phyloP scores from a whole-genome alignment of 2,797 vertebrate genomes.

The Acanthopagrus latus region DNA sequence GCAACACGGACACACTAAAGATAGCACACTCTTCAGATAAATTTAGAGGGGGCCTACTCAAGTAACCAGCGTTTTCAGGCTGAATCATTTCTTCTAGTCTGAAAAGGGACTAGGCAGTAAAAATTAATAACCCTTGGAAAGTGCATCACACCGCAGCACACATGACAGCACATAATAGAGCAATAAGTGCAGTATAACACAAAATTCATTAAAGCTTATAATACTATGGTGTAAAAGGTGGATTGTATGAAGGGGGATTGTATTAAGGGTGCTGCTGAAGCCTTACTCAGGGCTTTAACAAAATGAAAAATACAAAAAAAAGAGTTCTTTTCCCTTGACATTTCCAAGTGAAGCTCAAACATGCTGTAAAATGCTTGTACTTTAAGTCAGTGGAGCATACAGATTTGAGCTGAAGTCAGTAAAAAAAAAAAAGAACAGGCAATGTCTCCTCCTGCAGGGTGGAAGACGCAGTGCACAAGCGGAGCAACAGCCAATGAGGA shows the following conservation, averaged over 20 bases:
- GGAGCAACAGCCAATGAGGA: constrained; percentile 68
- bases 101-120: constrained; percentile 33
- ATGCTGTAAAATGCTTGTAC: constrained; percentile 12
- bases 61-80: constrained; percentile 73
- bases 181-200: background rate
- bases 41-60: constrained; percentile 76
- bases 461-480: constrained; percentile 56
- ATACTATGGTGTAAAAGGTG: background rate
- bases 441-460: constrained; percentile 80
- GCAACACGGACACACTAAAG: constrained; percentile 72
- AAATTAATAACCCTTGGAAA: constrained; percentile 33
- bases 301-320: background rate
- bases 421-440: constrained; percentile 27
- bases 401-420: constrained; percentile 3
- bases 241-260: background rate
- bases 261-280: background rate
- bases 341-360: background rate
- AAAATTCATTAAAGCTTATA: background rate
- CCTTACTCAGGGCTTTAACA: background rate
- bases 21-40: constrained; percentile 72
- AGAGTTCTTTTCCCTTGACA: background rate
- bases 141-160: background rate
- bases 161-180: constrained; percentile 2
- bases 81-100: constrained; percentile 55
- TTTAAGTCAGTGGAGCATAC: background rate